Percentiles rank a stretch among this genome's conserved stretches.
phyloP scores from a whole-genome alignment of 2,113 vertebrate species.

The Diadophis punctatus region DNA sequence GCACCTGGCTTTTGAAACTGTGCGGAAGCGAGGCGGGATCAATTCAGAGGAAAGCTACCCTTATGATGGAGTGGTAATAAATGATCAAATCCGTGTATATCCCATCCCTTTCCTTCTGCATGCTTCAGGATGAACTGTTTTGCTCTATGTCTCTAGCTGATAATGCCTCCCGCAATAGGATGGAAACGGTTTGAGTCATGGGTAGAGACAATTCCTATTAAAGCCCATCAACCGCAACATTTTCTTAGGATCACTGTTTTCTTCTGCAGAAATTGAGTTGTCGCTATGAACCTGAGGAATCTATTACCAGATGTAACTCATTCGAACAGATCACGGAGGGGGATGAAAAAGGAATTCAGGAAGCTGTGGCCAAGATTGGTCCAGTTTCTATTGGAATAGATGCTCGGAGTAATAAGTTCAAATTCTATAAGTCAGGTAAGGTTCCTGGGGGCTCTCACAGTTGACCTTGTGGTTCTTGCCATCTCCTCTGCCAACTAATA shows the following conservation, averaged over 20 bases:
- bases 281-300: background rate
- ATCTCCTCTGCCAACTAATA: background rate
- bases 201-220: background rate
- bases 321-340: fast-evolving
- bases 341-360: background rate
- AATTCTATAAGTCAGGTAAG: conserved; percentile 45
- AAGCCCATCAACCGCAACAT: background rate
- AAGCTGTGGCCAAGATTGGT: background rate
- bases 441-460: background rate
- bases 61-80: conserved; percentile 33
- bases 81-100: background rate
- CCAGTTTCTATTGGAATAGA: conserved; percentile 16
- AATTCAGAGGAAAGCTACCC: conserved; percentile 48
- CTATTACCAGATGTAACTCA: conserved; percentile 1
- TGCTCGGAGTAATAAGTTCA: background rate
- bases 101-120: background rate
- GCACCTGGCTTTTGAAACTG: conserved; percentile 23
- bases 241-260: background rate
- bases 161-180: background rate
- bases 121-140: background rate
- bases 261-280: conserved; percentile 27
- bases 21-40: conserved; percentile 6
- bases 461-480: background rate
- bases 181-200: background rate
- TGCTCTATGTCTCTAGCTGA: background rate